These are phyloP conservation scores for Perizoma affinitatum DNA, from an alignment of 2,888 invertebrate species.

Conservation along the genomic window DNA sequence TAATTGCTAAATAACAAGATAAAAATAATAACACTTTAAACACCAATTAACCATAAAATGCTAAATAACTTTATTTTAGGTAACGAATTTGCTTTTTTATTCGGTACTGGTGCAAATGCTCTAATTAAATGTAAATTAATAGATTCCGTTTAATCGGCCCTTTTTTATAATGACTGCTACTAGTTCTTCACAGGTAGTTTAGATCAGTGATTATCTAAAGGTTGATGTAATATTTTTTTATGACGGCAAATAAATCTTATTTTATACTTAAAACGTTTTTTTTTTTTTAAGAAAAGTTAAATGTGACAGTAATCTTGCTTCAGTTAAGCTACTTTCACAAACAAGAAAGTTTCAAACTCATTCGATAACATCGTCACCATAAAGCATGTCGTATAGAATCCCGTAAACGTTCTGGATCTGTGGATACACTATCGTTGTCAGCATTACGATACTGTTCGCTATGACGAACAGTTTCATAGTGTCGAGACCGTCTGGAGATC, in stretches of 20 bases:
- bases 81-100: no score
- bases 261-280: neutral
- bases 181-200: no score
- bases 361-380: slow-evolving; percentile 57
- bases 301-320: slow-evolving; percentile 3
- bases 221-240: no score
- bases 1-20: no score
- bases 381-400: slow-evolving; percentile 79
- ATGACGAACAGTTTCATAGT: slow-evolving; percentile 93
- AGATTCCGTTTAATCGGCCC: no score
- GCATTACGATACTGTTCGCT: slow-evolving; percentile 88
- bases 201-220: no score
- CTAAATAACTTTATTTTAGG: no score
- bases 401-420: slow-evolving; percentile 85
- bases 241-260: neutral
- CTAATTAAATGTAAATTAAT: no score
- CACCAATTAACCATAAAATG: no score
- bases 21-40: no score
- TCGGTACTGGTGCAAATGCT: neutral
- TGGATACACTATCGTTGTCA: slow-evolving; percentile 90
- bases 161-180: no score
- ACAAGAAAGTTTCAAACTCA: slow-evolving; percentile 10
- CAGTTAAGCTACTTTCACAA: neutral
- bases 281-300: neutral
- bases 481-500: slow-evolving; percentile 87